Base-by-base conservation (phyloP, 1,140 invertebrate genomes). In the Habropoda laboriosa region DNA sequence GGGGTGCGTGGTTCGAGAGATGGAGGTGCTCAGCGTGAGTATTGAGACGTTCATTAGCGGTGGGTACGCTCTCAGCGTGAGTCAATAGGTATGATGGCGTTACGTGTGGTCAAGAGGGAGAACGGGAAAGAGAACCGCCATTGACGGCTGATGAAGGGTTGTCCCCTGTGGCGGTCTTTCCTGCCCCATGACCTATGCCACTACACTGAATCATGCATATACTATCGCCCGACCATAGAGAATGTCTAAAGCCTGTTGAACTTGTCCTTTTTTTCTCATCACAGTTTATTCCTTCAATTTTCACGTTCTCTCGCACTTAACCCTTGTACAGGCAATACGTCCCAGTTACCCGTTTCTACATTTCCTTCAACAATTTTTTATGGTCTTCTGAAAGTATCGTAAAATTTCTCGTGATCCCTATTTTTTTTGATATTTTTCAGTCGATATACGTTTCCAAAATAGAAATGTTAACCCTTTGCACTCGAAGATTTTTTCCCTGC, bases 21-120 rank as follows among this genome's bases (percentile, higher is more conserved):
- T 85, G 79, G 79, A 86, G 84, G 67, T 66, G 85, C 76, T 77
- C 76, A 81, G 80, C 75, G 67, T 80, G 86, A 86, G 86, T 89
- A 90, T 89, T 89, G 87, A 90, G 89, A 89, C 89, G 86, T 91
- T 91, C 88, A 90, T 91, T 90, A 91, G 89, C 80, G 81, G 51
- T 55, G 81, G 71, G 71, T 86, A 80, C 64, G 71, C 66, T 86
- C 86, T 77, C 87, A 82, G 76, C 86, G 81, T 86, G 87, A 88
- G 81, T 78, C 75, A 71, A 79, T 83, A 80, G 74, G 77, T 70
- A 74, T 49, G 75, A 63, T 63, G 55, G 79, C 60, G 63, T 76
- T 83, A 83, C 84, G 77, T 83, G 83, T 74, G 77, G 55, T 72
- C 66, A 79, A 32, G 58, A 45, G 60, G 53, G 30, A 78, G 32